phyloP scores from a whole-genome alignment of 1,140 invertebrate species.

The Calliphora vicina region DNA sequence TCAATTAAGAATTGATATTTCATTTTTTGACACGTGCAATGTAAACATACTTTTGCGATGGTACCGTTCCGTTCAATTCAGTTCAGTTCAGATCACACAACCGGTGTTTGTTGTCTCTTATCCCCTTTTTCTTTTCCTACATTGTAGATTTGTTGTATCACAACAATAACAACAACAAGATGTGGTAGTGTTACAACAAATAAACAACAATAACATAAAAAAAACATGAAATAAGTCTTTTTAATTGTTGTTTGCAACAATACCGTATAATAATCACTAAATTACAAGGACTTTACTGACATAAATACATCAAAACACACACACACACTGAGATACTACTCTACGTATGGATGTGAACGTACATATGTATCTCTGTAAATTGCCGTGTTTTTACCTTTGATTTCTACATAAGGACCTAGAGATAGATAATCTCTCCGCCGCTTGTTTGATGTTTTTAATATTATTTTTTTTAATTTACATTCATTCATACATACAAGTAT shows the following conservation, averaged over 20 bases:
- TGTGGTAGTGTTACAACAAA: background rate
- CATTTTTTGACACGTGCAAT: constrained; percentile 27
- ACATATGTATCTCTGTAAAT: background rate
- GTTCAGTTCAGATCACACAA: background rate
- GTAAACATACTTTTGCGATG: background rate
- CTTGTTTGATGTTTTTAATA: background rate
- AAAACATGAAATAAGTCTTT: background rate
- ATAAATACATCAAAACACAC: background rate
- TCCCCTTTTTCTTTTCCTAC: background rate
- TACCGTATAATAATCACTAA: constrained; percentile 13
- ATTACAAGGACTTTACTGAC: constrained; percentile 2
- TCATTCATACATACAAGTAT: too few species aligned
- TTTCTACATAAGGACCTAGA: background rate
- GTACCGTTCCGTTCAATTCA: too few species aligned
- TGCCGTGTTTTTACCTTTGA: background rate
- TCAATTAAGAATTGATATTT: constrained; percentile 24
- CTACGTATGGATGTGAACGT: too few species aligned
- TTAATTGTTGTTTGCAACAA: constrained; percentile 23
- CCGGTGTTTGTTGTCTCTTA: background rate
- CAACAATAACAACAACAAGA: background rate
- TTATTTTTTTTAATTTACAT: too few species aligned
- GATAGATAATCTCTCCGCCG: background rate
- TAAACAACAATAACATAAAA: constrained; percentile 12
- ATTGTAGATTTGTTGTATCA: background rate
- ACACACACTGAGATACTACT: too few species aligned